Conservation (phyloP, 35 echinoderm and acorn worm species). For the Amphiura filiformis region DNA sequence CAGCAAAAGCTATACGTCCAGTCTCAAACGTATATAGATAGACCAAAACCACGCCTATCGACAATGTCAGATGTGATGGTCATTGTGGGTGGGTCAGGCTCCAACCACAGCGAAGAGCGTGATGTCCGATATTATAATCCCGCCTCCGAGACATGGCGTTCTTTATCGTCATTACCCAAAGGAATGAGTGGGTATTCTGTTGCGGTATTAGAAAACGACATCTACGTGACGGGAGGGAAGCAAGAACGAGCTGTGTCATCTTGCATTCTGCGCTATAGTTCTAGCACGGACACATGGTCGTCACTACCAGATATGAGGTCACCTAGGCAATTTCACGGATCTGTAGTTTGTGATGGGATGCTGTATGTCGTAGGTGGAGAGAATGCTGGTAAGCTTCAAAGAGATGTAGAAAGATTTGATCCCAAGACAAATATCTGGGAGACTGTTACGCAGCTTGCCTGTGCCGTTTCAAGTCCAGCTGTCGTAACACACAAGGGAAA, state of each 20-base stretch:
- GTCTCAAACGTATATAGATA: background rate
- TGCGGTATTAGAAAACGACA: constrained; percentile 35
- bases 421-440: constrained; percentile 37
- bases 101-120: constrained; percentile 40
- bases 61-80: constrained; percentile 75
- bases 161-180: constrained; percentile 38
- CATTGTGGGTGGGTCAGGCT: constrained; percentile 45
- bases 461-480: constrained; percentile 42
- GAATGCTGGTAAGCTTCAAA: constrained; percentile 27
- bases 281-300: constrained; percentile 29
- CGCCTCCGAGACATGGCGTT: constrained; percentile 28
- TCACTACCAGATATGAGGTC: constrained; percentile 24
- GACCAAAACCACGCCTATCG: constrained; percentile 38
- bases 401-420: constrained; percentile 53
- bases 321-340: constrained; percentile 46
- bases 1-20: constrained; percentile 29
- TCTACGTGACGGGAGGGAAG: constrained; percentile 70
- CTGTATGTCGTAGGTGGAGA: constrained; percentile 65
- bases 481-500: constrained; percentile 58
- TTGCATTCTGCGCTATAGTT: constrained; percentile 32
- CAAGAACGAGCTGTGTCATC: constrained; percentile 18
- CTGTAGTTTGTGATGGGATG: background rate
- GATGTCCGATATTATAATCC: constrained; percentile 65
- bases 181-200: constrained; percentile 49
- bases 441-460: constrained; percentile 33